Evolutionary conservation across 1,140 invertebrate species (phyloP).

Genomic region (Nymphalis io): DNA sequence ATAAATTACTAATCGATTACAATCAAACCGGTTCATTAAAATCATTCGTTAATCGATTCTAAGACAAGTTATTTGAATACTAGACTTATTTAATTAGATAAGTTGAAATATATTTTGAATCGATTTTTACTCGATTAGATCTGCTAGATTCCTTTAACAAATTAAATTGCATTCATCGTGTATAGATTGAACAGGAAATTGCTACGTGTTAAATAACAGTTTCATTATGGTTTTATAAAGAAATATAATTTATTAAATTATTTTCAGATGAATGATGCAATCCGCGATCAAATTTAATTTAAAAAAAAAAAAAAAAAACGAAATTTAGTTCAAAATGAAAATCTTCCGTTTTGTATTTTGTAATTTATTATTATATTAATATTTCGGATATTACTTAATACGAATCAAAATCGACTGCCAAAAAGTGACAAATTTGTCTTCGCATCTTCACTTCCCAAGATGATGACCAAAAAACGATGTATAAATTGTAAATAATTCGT

Average conservation of each 20-base stretch:
- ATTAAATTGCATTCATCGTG: not conserved
- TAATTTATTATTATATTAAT: slow-evolving; percentile 4
- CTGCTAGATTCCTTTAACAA: not conserved
- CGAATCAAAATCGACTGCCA: slow-evolving; percentile 36
- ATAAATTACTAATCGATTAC: not conserved
- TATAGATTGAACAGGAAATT: no score
- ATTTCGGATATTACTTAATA: slow-evolving; percentile 18
- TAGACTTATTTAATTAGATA: no score
- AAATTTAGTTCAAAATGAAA: not conserved
- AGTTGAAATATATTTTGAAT: not conserved
- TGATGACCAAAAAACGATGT: slow-evolving; percentile 65
- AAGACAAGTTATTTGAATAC: no score
- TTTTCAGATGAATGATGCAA: no score
- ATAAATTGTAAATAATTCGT: slow-evolving; percentile 59
- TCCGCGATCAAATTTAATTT: no score
- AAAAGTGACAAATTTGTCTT: slow-evolving; percentile 43
- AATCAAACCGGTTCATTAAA: not conserved
- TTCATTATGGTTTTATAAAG: no score
- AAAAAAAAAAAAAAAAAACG: no score
- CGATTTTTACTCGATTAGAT: slow-evolving; percentile 4
- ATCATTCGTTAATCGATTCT: not conserved
- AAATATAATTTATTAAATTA: no score
- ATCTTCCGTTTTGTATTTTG: slow-evolving; percentile 11
- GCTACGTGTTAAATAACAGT: no score
- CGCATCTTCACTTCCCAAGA: slow-evolving; percentile 59